Percentiles rank a stretch among this genome's conserved stretches.
phyloP scores from a whole-genome alignment of 2,888 invertebrate genomes.

The Thecocarcelia acutangulata region DNA sequence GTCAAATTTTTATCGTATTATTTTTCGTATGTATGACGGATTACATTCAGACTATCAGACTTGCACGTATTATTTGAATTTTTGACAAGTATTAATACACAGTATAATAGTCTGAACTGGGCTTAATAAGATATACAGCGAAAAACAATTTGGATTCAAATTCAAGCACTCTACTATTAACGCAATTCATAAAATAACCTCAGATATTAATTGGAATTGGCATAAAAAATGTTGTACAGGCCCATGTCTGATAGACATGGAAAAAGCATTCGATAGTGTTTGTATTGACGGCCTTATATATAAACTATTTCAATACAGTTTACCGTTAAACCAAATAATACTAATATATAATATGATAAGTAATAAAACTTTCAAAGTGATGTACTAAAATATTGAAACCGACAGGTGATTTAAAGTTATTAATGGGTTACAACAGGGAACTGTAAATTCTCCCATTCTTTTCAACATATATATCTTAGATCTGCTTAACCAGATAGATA shows the following conservation, averaged over 20 bases:
- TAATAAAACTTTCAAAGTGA: conserved; percentile 9
- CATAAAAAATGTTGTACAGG: conserved; percentile 12
- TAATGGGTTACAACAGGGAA: conserved; percentile 20
- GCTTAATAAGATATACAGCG: background rate
- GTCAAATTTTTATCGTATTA: too few relatives aligned
- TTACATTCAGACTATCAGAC: too few relatives aligned
- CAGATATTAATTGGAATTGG: conserved; percentile 21
- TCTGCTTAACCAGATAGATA: too few relatives aligned
- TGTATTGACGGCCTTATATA: conserved; percentile 6
- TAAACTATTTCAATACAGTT: conserved; percentile 1
- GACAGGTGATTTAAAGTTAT: conserved; percentile 5
- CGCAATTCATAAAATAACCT: too few relatives aligned
- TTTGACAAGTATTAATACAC: conserved; percentile 9
- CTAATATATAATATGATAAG: too few relatives aligned
- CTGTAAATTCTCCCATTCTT: conserved; percentile 13
- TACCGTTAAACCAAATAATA: too few relatives aligned
- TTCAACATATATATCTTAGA: conserved; percentile 6
- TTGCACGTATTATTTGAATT: too few relatives aligned
- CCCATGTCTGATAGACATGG: conserved; percentile 12
- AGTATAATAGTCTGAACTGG: background rate
- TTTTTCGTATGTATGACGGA: too few relatives aligned
- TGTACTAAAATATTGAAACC: background rate
- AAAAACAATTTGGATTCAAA: too few relatives aligned
- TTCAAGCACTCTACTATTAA: too few relatives aligned
- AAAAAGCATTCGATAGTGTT: too few relatives aligned